These are phyloP conservation scores for Amphiprion ocellaris DNA, from an alignment of 2,113 vertebrate genomes.

Conservation along the genomic window DNA sequence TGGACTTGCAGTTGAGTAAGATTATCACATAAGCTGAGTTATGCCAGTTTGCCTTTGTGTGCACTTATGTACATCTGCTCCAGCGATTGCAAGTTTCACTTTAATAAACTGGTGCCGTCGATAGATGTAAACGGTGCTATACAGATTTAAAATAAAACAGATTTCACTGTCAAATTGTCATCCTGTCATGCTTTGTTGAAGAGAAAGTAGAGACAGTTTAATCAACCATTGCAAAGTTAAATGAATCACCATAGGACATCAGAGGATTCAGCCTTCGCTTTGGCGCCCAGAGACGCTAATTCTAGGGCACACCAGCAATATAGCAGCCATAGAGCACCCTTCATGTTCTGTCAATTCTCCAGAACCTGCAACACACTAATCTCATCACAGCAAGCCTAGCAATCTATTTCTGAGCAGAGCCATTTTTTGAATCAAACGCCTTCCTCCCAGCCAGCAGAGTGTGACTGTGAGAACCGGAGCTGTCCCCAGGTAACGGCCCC, in stretches of 20 bases:
- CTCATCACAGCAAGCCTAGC: constrained; percentile 60
- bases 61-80: constrained; percentile 25
- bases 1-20: constrained; percentile 7
- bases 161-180: constrained; percentile 67
- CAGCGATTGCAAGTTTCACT: constrained; percentile 30
- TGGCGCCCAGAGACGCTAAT: constrained; percentile 52
- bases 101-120: constrained; percentile 24
- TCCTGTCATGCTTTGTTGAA: constrained; percentile 57
- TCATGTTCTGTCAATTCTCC: constrained; percentile 58
- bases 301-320: constrained; percentile 52
- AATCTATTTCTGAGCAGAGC: constrained; percentile 60
- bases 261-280: constrained; percentile 46
- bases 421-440: constrained; percentile 59
- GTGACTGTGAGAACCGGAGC: constrained; percentile 34
- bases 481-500: constrained; percentile 36
- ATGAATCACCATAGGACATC: constrained; percentile 71
- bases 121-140: constrained; percentile 12
- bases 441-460: constrained; percentile 42
- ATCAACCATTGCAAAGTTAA: constrained; percentile 71
- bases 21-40: constrained; percentile 33
- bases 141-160: constrained; percentile 47
- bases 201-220: constrained; percentile 63
- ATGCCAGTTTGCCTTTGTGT: constrained; percentile 11
- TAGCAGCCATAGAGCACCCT: constrained; percentile 52
- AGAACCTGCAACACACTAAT: constrained; percentile 59